Percentiles rank a stretch among this genome's conserved stretches.
phyloP scores from a whole-genome alignment of 37 sponge, comb jelly and placozoan species.

The Halichondria panicea region DNA sequence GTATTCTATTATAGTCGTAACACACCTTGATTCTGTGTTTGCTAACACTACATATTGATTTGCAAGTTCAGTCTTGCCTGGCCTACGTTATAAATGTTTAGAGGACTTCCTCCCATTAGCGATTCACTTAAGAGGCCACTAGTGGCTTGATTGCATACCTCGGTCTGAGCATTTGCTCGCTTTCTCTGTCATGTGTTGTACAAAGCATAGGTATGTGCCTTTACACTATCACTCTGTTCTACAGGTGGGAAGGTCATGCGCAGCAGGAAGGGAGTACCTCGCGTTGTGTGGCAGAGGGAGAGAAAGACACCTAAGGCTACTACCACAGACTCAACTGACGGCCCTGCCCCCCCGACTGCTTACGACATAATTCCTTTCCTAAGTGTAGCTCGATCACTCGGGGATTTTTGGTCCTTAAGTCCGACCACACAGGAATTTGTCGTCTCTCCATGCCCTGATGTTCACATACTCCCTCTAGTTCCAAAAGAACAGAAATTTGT shows the following conservation, averaged over 20 bases:
- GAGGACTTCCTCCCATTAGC: too few relatives aligned
- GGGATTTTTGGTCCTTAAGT: slow-evolving; percentile 92
- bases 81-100: too few relatives aligned
- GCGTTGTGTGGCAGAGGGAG: slow-evolving; percentile 89
- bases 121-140: too few relatives aligned
- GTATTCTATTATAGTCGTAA: too few relatives aligned
- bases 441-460: slow-evolving; percentile 92
- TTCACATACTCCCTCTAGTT: slow-evolving; percentile 52
- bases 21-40: too few relatives aligned
- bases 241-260: slow-evolving; percentile 69
- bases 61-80: too few relatives aligned
- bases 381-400: slow-evolving; percentile 88
- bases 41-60: too few relatives aligned
- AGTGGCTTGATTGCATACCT: neutral
- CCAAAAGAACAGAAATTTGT: slow-evolving; percentile 64
- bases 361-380: slow-evolving; percentile 91
- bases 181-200: neutral
- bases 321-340: neutral
- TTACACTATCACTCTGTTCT: neutral
- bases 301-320: neutral
- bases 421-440: slow-evolving; percentile 60
- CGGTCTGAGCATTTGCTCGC: neutral
- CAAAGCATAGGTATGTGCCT: neutral
- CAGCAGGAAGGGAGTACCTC: slow-evolving; percentile 62
- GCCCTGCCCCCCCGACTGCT: slow-evolving; percentile 7